phyloP scores from a whole-genome alignment of 2,888 invertebrate species.

The Drosophila hawaiiensis region DNA sequence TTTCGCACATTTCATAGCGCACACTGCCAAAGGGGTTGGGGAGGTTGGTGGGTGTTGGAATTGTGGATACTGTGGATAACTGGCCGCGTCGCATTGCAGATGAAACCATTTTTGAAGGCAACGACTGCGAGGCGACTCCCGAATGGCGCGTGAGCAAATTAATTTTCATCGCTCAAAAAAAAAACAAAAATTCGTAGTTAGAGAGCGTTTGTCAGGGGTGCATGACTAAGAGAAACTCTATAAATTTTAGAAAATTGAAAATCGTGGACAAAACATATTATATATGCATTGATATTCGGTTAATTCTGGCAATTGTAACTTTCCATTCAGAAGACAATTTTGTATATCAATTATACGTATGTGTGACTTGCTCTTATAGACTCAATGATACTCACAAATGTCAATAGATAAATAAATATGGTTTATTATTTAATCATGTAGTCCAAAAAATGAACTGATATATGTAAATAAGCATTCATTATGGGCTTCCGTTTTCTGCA shows the following conservation, averaged over 20 bases:
- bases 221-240: conserved; percentile 7
- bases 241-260: background rate
- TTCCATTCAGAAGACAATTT: background rate
- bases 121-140: conserved; percentile 30
- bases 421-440: background rate
- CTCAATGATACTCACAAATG: background rate
- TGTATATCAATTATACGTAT: background rate
- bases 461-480: background rate
- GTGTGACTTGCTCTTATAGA: background rate
- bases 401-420: background rate
- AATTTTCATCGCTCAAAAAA: conserved; percentile 65
- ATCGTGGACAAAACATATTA: background rate
- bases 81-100: conserved; percentile 75
- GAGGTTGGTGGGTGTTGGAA: background rate
- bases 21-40: background rate
- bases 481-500: no score
- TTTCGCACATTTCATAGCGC: conserved; percentile 50
- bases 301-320: background rate
- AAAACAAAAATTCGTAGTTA: background rate
- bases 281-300: background rate
- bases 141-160: conserved; percentile 78
- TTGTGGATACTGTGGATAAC: conserved; percentile 35
- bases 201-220: background rate
- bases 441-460: background rate
- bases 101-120: conserved; percentile 67